Evolutionary conservation across 2,113 vertebrate species (phyloP), one percentile per base, ranked within the genome.

Genomic region (Channa argus): DNA sequence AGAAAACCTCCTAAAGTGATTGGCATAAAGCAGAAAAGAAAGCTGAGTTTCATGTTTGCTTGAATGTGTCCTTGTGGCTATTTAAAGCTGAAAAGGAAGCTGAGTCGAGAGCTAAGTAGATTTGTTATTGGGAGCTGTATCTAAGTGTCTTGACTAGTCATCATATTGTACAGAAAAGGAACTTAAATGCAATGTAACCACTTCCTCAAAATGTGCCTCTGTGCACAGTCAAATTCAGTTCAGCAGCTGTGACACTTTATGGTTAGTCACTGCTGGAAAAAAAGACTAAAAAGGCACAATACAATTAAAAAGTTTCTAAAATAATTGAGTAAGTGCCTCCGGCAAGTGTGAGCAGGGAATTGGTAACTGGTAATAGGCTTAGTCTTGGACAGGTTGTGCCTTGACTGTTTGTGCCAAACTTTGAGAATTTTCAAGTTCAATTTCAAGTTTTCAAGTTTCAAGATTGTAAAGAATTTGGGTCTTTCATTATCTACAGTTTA

Each of bases 201-300:
- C 70, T 82, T 88, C 73, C 76, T 84, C 47, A 59, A 46, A 52
- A 61, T 24, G 6, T 7, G n/a, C 1, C 38, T 50, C 13, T 52
- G n/a, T 43, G 3, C 46, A 60, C 39, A 74, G 80, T 79, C 77
- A 73, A 49, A 59, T 58, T 74, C 51, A 8, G 4, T 80, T 74
- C 4, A 38, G 6, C 39, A 7, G 9, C 7, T 75, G 52, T 51
- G 11, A 64, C 64, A 72, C 44, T 63, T 55, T 44, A 61, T 33
- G 49, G 15, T 45, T 15, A 47, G 11, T 58, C 15, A n/a, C 6
- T 10, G 3, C 9, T 41, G 10, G 39, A 64, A 24, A 24, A 24
- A 24, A 24, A 24, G 24, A 24, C 24, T 24, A 24, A 24, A 24
- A 24, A 24, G 24, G 24, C 24, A 24, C 24, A 24, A 24, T 24